Base-by-base conservation (phyloP, 2,113 vertebrate species). In the Origma solitaria region DNA sequence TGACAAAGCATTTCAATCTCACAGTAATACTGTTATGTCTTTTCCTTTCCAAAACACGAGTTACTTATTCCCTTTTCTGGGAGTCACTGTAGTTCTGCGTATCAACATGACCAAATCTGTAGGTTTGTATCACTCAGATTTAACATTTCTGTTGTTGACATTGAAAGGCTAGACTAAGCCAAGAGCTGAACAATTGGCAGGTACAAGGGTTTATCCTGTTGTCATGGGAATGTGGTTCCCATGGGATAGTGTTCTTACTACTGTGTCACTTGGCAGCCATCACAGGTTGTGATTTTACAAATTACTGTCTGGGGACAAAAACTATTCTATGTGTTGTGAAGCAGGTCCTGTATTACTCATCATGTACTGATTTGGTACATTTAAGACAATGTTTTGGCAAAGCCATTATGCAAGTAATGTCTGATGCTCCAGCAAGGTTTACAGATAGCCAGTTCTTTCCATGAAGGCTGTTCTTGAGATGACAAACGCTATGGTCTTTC, bases 41-140 rank as follows among this genome's bases (percentile, higher is more conserved):
- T 64, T 82, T 38, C 51, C 27, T 42, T 82, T 88, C 22, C 24
- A 57, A 81, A 80, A 30, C 6, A 6, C 1, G 12, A 73, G n/a
- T 37, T 86, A 37, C 5, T 73, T 69, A 3, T 10, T 57, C 13
- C 31, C 14, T 89, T 83, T 90, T 57, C 45, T 77, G 54, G 37
- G 25, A 44, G 69, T 35, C 8, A 21, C 3, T 49, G n/a, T 73
- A 54, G 37, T 73, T 91, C 53, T 54, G 2, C 0, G 0, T 60
- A n/a, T 53, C 4, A 18, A 27, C 37, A 15, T n/a, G 7, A 78
- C 25, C 35, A 17, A 35, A n/a, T 60, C 18, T 68, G 20, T 62
- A 64, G 23, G 15, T 82, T 70, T 71, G 14, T 76, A 11, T 64
- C 27, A 2, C 53, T 83, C 7, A 6, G 27, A 42, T 77, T n/a